Evolutionary conservation across 2,797 vertebrate species (phyloP).

Genomic region (Onychomys leucogaster): DNA sequence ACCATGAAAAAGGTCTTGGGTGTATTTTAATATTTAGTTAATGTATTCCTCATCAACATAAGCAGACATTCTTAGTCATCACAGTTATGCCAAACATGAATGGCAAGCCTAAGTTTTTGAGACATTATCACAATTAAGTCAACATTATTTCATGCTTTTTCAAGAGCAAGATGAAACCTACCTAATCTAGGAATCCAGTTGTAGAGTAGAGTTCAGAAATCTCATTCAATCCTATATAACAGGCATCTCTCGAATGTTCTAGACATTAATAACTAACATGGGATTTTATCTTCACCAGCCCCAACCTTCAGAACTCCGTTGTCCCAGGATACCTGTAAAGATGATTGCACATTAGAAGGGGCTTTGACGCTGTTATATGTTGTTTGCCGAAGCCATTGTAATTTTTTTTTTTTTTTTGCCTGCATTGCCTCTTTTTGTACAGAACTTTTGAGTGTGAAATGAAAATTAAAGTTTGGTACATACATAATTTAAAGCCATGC

Average conservation of each 20-base stretch:
- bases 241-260: slow-evolving; percentile 20
- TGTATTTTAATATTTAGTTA: slow-evolving; percentile 33
- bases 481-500: slow-evolving; percentile 82
- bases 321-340: not conserved
- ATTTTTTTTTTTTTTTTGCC: slow-evolving; percentile 73
- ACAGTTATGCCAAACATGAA: not conserved
- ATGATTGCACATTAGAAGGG: not conserved
- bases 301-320: not conserved
- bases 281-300: slow-evolving; percentile 49
- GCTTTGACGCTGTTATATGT: slow-evolving; percentile 58
- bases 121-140: slow-evolving; percentile 26
- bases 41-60: not conserved
- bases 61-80: not conserved
- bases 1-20: slow-evolving; percentile 25
- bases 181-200: not conserved
- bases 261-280: slow-evolving; percentile 28
- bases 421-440: slow-evolving; percentile 89
- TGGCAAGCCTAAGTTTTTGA: slow-evolving; percentile 19
- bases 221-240: not conserved
- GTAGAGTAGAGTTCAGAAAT: not conserved
- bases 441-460: slow-evolving; percentile 89
- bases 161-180: slow-evolving; percentile 11
- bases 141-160: slow-evolving; percentile 40
- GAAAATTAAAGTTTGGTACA: slow-evolving; percentile 91
- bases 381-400: slow-evolving; percentile 78